Evolutionary conservation across 2,888 invertebrate species (phyloP).

Genomic region (Scaptomyza reducta): DNA sequence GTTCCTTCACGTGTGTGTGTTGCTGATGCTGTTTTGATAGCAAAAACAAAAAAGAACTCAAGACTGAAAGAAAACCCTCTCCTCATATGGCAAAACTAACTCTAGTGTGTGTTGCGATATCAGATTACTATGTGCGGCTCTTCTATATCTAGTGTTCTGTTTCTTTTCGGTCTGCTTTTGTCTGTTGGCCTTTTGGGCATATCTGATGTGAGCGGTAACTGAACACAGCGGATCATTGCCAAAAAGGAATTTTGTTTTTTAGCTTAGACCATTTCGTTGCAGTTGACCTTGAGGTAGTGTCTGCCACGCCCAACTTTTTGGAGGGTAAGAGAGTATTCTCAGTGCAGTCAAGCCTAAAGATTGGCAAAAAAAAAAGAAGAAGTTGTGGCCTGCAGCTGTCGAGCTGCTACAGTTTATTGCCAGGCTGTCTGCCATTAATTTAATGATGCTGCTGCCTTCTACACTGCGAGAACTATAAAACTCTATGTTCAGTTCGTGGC

Average conservation of each 20-base stretch:
- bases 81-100: slow-evolving; percentile 63
- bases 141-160: slow-evolving; percentile 52
- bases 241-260: slow-evolving; percentile 32
- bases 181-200: slow-evolving; percentile 55
- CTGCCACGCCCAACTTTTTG: slow-evolving; percentile 27
- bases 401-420: slow-evolving; percentile 12
- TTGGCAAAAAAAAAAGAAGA: background rate
- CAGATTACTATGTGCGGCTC: slow-evolving; percentile 73
- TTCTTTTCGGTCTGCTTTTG: slow-evolving; percentile 40
- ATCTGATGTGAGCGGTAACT: slow-evolving; percentile 63
- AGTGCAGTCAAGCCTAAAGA: slow-evolving; percentile 30
- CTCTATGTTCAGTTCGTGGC: background rate
- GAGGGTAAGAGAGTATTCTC: background rate
- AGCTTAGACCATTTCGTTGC: slow-evolving; percentile 23
- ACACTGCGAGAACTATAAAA: background rate
- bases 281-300: slow-evolving; percentile 54
- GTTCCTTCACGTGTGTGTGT: slow-evolving; percentile 28
- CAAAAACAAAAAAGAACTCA: slow-evolving; percentile 35
- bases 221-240: slow-evolving; percentile 34
- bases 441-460: slow-evolving; percentile 52
- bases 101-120: slow-evolving; percentile 53
- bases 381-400: slow-evolving; percentile 1
- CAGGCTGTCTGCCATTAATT: slow-evolving; percentile 42
- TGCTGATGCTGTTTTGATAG: slow-evolving; percentile 60
- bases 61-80: slow-evolving; percentile 36